Evolutionary conservation across 2,888 invertebrate species (phyloP).

Genomic region (Tenthredo livida): DNA sequence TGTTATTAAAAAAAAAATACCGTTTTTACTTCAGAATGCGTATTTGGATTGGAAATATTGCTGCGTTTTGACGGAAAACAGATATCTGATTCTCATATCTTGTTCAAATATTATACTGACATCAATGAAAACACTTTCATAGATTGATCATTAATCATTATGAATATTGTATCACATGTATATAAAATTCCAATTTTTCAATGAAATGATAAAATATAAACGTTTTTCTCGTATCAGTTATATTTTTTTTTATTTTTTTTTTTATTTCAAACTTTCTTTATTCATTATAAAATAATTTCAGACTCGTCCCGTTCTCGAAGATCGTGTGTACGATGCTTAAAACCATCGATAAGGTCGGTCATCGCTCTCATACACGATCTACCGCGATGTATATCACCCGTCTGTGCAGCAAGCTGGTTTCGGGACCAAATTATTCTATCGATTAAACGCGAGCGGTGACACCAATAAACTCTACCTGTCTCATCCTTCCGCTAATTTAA

Average conservation of each 20-base stretch:
- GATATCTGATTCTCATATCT: too few species aligned
- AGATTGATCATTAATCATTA: too few species aligned
- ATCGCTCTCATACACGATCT: slow-evolving; percentile 43
- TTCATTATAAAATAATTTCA: not conserved
- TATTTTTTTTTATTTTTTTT: not conserved
- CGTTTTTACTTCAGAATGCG: not conserved
- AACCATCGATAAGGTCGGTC: slow-evolving; percentile 32
- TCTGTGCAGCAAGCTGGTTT: slow-evolving; percentile 34
- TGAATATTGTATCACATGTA: too few species aligned
- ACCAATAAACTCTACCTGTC: slow-evolving; percentile 37
- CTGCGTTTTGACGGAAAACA: too few species aligned
- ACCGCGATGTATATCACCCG: slow-evolving; percentile 1
- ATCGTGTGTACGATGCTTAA: slow-evolving; percentile 1
- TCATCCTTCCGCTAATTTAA: not conserved
- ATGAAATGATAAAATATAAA: too few species aligned
- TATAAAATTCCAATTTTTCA: too few species aligned
- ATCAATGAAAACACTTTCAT: too few species aligned
- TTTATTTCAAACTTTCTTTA: not conserved
- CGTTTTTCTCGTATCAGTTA: too few species aligned
- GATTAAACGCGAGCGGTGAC: slow-evolving; percentile 42
- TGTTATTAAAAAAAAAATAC: too few species aligned
- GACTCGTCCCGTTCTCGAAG: not conserved
- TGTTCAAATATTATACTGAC: too few species aligned
- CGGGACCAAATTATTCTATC: slow-evolving; percentile 47
- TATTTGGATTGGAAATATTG: too few species aligned